These are phyloP conservation scores for Monarcha castaneiventris DNA, from an alignment of 2,113 vertebrate species.

Conservation along the genomic window DNA sequence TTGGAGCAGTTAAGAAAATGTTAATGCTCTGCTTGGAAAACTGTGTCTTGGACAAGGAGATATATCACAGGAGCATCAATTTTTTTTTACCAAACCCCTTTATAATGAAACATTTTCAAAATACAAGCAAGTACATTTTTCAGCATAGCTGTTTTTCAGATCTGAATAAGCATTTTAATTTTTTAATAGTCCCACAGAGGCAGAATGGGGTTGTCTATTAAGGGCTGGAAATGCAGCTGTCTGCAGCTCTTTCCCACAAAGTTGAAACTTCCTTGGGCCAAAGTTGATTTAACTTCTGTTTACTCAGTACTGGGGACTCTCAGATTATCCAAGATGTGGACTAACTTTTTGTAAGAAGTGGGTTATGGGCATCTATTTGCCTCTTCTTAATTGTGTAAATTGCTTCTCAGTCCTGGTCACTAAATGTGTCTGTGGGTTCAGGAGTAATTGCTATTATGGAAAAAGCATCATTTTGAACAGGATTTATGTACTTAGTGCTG, in stretches of 20 bases:
- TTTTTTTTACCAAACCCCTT: not conserved
- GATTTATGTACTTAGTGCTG: not conserved
- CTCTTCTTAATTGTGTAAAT: not conserved
- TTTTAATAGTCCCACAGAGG: not conserved
- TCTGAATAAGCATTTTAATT: not conserved
- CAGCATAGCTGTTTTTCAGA: not conserved
- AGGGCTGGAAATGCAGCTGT: not conserved
- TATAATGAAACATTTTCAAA: not conserved
- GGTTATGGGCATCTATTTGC: not conserved
- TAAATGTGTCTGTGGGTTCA: not conserved
- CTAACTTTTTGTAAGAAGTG: not conserved
- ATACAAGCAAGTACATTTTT: not conserved
- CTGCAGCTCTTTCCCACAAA: not conserved
- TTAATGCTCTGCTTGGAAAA: not conserved
- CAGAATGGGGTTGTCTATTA: not conserved
- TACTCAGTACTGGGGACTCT: not conserved
- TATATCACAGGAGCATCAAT: not conserved
- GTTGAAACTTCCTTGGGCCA: not conserved
- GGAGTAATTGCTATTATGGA: not conserved
- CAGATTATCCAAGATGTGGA: not conserved
- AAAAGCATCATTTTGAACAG: not conserved
- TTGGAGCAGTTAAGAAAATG: not conserved
- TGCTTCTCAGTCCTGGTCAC: not conserved
- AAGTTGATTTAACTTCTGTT: slow-evolving; percentile 11
- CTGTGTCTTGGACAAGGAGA: not conserved